phyloP scores from a whole-genome alignment of 2,797 vertebrate genomes.

The Lutjanus campechanus region DNA sequence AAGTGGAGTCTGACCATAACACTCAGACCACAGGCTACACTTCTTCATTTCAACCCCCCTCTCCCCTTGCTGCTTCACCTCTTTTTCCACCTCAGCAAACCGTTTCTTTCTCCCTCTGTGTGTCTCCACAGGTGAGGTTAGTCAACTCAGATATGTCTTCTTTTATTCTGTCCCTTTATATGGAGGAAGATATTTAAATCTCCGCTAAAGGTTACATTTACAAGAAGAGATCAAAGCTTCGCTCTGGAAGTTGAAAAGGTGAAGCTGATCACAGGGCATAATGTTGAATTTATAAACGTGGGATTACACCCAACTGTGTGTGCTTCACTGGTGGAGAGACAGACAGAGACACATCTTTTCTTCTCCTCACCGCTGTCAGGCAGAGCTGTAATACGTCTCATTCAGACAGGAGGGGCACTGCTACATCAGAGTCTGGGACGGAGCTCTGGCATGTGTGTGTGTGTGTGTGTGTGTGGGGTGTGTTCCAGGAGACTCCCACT shows the following conservation, averaged over 20 bases:
- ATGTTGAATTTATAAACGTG: constrained; percentile 43
- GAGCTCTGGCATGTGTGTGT: constrained; percentile 49
- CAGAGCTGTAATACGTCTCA: constrained; percentile 62
- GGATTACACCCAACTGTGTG: constrained; percentile 35
- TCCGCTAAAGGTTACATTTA: constrained; percentile 39
- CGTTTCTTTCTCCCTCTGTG: not conserved
- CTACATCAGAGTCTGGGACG: constrained; percentile 67
- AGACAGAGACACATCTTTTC: constrained; percentile 37
- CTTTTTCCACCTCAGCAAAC: constrained; percentile 24
- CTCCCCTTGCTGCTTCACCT: not conserved
- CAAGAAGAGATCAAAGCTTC: constrained; percentile 21
- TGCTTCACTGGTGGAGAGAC: constrained; percentile 26
- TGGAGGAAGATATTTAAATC: constrained; percentile 31
- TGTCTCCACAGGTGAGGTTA: constrained; percentile 21
- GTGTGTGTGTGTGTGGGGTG: constrained; percentile 10
- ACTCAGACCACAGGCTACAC: constrained; percentile 58
- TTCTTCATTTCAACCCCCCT: constrained; percentile 42
- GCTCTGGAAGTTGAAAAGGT: constrained; percentile 45
- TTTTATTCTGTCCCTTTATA: constrained; percentile 27
- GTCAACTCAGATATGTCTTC: constrained; percentile 5
- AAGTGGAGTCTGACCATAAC: constrained; percentile 80
- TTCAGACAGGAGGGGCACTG: constrained; percentile 65
- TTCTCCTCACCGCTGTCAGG: constrained; percentile 50
- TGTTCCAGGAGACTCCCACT: constrained; percentile 75
- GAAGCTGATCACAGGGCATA: constrained; percentile 46